Percentiles rank a stretch among this genome's conserved stretches.
phyloP scores from a whole-genome alignment of 2,888 invertebrate species.

The Anagyrus pseudococci region DNA sequence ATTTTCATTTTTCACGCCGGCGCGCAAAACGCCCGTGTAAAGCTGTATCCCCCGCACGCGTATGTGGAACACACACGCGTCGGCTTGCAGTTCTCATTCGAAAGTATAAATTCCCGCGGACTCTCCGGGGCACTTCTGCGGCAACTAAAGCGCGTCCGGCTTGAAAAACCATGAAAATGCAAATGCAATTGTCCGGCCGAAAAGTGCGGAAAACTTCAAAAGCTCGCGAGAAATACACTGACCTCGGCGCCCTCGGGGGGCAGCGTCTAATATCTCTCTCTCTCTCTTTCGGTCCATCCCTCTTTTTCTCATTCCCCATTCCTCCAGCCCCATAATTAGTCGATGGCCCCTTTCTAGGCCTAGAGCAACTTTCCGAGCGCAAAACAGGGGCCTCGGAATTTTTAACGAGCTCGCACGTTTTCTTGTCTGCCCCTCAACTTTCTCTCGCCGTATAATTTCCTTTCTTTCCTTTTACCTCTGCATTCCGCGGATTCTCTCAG shows the following conservation, averaged over 20 bases:
- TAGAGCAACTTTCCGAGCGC: not conserved
- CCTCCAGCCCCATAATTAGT: constrained; percentile 7
- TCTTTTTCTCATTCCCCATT: too few species aligned
- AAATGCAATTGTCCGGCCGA: not conserved
- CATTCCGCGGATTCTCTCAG: not conserved
- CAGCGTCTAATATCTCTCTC: too few species aligned
- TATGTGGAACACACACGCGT: too few species aligned
- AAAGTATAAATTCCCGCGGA: not conserved
- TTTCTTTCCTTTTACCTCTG: not conserved
- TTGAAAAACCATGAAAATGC: not conserved
- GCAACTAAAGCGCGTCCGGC: not conserved
- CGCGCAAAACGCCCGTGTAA: too few species aligned
- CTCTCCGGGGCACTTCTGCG: not conserved
- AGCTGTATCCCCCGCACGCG: too few species aligned
- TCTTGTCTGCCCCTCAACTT: not conserved
- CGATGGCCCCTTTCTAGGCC: constrained; percentile 13
- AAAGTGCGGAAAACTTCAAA: not conserved
- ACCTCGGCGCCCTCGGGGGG: not conserved
- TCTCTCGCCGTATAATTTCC: constrained; percentile 6
- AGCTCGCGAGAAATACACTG: not conserved
- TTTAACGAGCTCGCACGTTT: constrained; percentile 9
- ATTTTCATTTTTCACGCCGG: too few species aligned
- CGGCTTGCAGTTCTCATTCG: not conserved
- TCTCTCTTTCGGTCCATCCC: too few species aligned
- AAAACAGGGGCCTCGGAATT: not conserved